Base-by-base conservation (phyloP, 2,888 invertebrate genomes). In the Scaptomyza tumidula region DNA sequence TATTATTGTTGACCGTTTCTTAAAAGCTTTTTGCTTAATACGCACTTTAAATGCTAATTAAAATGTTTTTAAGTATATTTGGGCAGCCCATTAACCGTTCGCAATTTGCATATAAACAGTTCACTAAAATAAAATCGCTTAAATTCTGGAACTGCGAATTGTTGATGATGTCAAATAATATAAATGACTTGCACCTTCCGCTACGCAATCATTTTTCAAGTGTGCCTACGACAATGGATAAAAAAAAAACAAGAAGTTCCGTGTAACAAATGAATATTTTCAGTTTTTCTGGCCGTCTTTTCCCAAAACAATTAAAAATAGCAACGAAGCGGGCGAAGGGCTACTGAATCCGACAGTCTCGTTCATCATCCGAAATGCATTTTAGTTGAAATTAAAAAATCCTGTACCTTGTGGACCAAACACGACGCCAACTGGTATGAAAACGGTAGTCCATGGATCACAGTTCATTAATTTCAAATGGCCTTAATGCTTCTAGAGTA, bases 31-130 rank as follows among this genome's bases (percentile, higher is more conserved):
- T 86, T 71, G 83, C 75, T 82, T 83, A 86, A 83, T 86, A 76
- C 70, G 72, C 73, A 86, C 83, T 90, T 90, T 77, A 90, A 88
- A 90, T 89, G 90, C 67, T 88, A 90, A 90, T 90, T 90, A 90
- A 90, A 89, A 80, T 84, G 84, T 77, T 69, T 84, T 90, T 78
- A 44, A 63, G 62, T 37, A 88, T 89, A 89, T 89, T 84, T 54
- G 66, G 57, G 57, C 70, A 62, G 74, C 73, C 64, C 77, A 75
- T 84, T 76, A 79, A 69, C 27, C 4, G 43, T 33, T 53, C 44
- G 27, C 7, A 29, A 74, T 72, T 72, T 65, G 59, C 70, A 71
- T 70, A 41, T 41, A 16, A 3, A 35, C 13, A 11, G 4, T 52
- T 19, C 57, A 44, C 29, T n/a, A 35, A 73, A 43, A 69, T 13